Conservation (phyloP, 2,113 vertebrate species). For the Percina caprodes region DNA sequence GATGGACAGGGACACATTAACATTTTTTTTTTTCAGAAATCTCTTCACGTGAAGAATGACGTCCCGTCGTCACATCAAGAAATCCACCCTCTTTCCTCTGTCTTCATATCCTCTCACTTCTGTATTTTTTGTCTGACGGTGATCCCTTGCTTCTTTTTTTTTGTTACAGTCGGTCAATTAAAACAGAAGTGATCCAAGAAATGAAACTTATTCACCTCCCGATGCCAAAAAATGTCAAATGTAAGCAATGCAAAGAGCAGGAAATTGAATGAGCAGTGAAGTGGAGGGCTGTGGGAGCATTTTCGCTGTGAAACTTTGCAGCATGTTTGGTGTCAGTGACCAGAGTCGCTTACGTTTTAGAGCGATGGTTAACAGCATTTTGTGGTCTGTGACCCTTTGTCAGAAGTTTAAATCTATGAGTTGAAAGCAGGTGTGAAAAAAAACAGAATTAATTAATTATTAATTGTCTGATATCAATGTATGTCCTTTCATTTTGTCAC, state of each 20-base stretch:
- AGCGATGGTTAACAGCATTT: not conserved
- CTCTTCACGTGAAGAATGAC: conserved; percentile 15
- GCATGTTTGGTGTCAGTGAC: not conserved
- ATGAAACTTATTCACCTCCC: conserved; percentile 19
- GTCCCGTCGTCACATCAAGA: conserved; percentile 13
- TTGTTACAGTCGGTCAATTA: conserved; percentile 22
- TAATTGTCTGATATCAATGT: not conserved
- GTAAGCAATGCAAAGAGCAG: conserved; percentile 48
- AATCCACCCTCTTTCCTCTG: conserved; percentile 1
- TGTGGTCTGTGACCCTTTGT: not conserved
- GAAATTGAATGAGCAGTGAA: conserved; percentile 48
- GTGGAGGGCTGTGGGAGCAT: conserved; percentile 4
- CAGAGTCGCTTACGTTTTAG: not conserved
- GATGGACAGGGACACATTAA: not conserved
- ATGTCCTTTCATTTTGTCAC: not conserved
- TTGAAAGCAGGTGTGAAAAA: too few species aligned
- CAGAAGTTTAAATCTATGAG: not conserved
- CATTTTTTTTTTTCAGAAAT: not conserved
- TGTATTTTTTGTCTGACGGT: not conserved
- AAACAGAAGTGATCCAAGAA: conserved; percentile 51
- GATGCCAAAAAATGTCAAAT: conserved; percentile 36
- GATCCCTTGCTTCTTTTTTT: not conserved
- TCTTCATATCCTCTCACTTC: not conserved
- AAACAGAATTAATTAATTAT: not conserved
- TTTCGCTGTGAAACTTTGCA: not conserved